A percentile compares a stretch with the other conserved stretches of the same genome.
These are phyloP conservation scores for Calliphora vicina DNA, from an alignment of 1,140 invertebrate genomes.

Conservation along the genomic window DNA sequence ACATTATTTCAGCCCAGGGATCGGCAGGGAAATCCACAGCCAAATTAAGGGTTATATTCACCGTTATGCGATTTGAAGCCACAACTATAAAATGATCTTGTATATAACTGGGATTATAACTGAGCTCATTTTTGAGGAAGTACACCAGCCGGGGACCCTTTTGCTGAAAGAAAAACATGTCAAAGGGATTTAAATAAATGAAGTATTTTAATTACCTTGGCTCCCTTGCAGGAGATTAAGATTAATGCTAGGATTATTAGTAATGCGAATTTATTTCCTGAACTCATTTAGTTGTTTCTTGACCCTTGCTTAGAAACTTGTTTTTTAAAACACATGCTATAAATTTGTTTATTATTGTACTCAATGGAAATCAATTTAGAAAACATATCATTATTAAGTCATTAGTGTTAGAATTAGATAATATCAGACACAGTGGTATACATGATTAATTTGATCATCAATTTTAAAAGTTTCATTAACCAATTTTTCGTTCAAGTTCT, in stretches of 20 bases:
- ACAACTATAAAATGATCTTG: background rate
- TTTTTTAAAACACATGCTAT: too few species aligned
- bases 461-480: too few species aligned
- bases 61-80: background rate
- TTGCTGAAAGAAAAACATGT: background rate
- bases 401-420: too few species aligned
- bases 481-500: too few species aligned
- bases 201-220: background rate
- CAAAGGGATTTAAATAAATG: background rate
- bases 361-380: too few species aligned
- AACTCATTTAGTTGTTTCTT: too few species aligned
- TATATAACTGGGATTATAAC: constrained; percentile 18
- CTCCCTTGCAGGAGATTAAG: background rate
- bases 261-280: too few species aligned
- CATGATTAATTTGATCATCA: too few species aligned
- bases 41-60: constrained; percentile 1
- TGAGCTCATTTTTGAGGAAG: background rate
- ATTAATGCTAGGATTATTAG: background rate
- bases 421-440: too few species aligned
- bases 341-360: too few species aligned
- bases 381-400: too few species aligned
- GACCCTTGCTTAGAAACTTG: too few species aligned
- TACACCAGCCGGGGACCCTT: background rate
- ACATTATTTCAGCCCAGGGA: background rate
- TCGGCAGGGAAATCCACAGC: background rate